Evolutionary conservation across 2,113 vertebrate species (phyloP).

Genomic region (Dasypus novemcinctus): DNA sequence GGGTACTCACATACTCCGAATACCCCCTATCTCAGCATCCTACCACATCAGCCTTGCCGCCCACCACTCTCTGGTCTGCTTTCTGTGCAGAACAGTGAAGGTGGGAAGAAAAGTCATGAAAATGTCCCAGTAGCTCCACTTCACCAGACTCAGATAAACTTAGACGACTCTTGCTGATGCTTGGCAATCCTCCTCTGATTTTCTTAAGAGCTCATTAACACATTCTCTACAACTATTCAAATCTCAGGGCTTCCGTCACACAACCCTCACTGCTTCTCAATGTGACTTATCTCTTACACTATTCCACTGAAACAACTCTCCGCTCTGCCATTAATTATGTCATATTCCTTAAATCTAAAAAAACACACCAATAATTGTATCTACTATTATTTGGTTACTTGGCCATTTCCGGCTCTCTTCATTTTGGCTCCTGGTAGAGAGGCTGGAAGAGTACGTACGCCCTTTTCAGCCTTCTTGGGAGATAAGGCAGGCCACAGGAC

Average conservation of each 20-base stretch:
- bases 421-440: not conserved
- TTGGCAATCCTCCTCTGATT: not conserved
- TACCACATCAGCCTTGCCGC: not conserved
- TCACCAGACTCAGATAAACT: not conserved
- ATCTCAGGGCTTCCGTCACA: too few relatives aligned
- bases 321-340: not conserved
- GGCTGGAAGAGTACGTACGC: not conserved
- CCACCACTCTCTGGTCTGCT: not conserved
- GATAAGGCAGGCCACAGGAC: not conserved
- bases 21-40: not conserved
- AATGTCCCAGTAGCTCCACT: not conserved
- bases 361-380: not conserved
- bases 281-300: not conserved
- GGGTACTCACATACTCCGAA: not conserved
- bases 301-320: not conserved
- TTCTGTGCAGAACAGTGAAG: not conserved
- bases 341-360: not conserved
- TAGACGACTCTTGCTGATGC: not conserved
- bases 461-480: not conserved
- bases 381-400: not conserved
- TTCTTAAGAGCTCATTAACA: not conserved
- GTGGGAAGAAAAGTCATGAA: not conserved
- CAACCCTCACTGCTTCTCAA: not conserved
- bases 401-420: not conserved
- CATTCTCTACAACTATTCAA: not conserved